Evolutionary conservation across 2,888 invertebrate species (phyloP).

Genomic region (Helleia helle): DNA sequence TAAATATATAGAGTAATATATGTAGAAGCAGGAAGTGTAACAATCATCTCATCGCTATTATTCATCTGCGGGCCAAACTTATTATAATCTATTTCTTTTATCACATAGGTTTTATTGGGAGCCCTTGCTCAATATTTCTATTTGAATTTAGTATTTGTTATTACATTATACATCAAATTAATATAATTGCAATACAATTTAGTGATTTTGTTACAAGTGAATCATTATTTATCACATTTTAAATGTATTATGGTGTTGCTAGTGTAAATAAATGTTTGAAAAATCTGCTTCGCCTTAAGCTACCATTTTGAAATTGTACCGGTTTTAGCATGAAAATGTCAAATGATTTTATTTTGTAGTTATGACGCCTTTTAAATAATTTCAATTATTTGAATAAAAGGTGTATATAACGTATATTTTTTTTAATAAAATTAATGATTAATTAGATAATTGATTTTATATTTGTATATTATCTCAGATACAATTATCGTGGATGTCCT

Average conservation of each 20-base stretch:
- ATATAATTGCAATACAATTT: no score
- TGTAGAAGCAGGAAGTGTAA: slow-evolving; percentile 11
- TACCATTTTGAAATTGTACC: no score
- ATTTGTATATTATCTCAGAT: neutral
- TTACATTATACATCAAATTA: no score
- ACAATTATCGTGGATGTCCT: no score
- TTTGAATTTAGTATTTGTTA: no score
- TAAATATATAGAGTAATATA: slow-evolving; percentile 5
- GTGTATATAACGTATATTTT: neutral
- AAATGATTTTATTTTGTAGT: slow-evolving; percentile 7
- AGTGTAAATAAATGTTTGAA: neutral
- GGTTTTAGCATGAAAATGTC: no score
- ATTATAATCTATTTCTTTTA: slow-evolving; percentile 1
- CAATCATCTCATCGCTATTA: slow-evolving; percentile 15
- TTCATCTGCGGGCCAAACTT: slow-evolving; percentile 4
- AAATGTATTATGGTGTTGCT: neutral
- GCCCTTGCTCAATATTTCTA: slow-evolving; percentile 5
- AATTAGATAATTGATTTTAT: neutral
- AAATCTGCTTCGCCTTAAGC: neutral
- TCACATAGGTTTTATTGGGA: no score
- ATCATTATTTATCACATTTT: no score
- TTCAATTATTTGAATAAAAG: neutral
- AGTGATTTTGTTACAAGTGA: no score
- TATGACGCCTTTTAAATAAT: slow-evolving; percentile 1
- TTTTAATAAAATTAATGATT: neutral